Evolutionary conservation across 2,888 invertebrate species (phyloP).

Genomic region (Arrhopalites spinosus): DNA sequence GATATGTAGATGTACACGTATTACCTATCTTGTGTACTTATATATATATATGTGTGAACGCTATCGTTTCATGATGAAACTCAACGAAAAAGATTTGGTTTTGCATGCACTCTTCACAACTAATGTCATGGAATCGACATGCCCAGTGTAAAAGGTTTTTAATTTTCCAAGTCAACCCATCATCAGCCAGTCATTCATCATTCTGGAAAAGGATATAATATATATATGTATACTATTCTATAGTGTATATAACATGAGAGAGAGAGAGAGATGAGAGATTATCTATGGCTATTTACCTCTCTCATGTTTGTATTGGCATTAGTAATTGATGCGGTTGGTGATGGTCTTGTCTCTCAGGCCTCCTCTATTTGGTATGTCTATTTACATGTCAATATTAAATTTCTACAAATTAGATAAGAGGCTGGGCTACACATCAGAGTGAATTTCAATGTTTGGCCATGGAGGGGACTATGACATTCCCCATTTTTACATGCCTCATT

Average conservation of each 20-base stretch:
- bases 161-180: constrained; percentile 21
- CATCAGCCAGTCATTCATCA: constrained; percentile 17
- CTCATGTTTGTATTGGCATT: background rate
- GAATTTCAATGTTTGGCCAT: too few relatives aligned
- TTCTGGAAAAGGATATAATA: constrained; percentile 6
- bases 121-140: constrained; percentile 10
- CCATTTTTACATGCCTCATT: too few relatives aligned
- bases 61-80: too few relatives aligned
- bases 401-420: background rate
- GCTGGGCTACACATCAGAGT: background rate
- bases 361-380: background rate
- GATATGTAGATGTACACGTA: too few relatives aligned
- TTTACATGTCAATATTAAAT: constrained; percentile 7
- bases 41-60: too few relatives aligned
- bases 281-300: constrained; percentile 19
- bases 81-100: background rate
- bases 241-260: background rate
- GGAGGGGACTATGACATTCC: too few relatives aligned
- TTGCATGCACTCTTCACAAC: constrained; percentile 21
- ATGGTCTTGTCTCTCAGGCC: too few relatives aligned
- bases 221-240: too few relatives aligned
- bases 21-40: too few relatives aligned
- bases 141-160: constrained; percentile 31
- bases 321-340: background rate
- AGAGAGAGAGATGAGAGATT: background rate